Evolutionary conservation across 2,797 vertebrate genomes (phyloP), one percentile per base, ranked within the genome.

Genomic region (Artibeus jamaicensis): DNA sequence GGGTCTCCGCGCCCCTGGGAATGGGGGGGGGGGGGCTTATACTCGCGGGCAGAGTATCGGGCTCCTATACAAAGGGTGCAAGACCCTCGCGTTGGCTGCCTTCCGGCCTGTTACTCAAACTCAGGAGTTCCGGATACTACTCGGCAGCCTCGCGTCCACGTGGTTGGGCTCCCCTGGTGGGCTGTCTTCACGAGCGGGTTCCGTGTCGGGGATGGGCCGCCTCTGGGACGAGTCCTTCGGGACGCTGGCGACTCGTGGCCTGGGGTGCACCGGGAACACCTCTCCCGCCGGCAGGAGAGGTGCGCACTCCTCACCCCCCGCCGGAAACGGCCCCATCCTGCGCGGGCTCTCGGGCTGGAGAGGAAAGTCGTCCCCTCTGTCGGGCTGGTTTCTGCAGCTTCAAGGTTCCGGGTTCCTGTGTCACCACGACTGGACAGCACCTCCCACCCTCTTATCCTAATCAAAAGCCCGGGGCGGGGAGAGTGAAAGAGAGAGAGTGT

Each of bases 1-100:
- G 6, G 2, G 9, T 14, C 1, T 4, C 6, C 0, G 26, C 0
- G 3, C 9, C 4, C 26, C 5, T 2, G 4, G 39, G 53, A 6
- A 18, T 6, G 37, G 34, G 12, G 6, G 37, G 34, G 19, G 14
- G 14, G 14, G 5, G 0, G 3, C 9, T 2, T 9, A 5, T 12
- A 34, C n/a, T n/a, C 18, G 8, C 1, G 71, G 10, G 44, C 24
- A 1, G 29, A 5, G 4, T 12, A 29, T 4, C 6, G 10, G 42
- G 3, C 34, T 29, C 53, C 11, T 3, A 4, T n/a, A 21, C n/a
- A 4, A 15, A 15, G 19, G 67, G 29, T 9, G 26, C 2, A 32
- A 14, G 15, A 6, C 12, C 11, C 11, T 26, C 5, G 12, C 4
- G 29, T 6, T 15, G 11, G 26, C 59, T 11, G 29, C 29, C 59